Evolutionary conservation across 2,113 vertebrate species (phyloP).

Genomic region (Perccottus glenii): DNA sequence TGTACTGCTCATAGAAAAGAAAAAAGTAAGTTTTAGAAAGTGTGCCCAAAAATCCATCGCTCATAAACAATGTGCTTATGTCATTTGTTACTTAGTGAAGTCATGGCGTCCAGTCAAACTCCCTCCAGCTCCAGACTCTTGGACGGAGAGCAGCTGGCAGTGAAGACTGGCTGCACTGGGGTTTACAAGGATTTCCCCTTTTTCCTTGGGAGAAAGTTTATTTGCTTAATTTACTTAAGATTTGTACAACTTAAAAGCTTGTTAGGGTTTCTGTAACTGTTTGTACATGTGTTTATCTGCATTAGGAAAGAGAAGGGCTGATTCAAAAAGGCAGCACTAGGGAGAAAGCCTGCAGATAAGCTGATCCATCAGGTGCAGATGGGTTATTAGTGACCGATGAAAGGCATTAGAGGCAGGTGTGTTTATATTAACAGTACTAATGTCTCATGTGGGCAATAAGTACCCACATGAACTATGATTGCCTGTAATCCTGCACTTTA

Average conservation of each 20-base stretch:
- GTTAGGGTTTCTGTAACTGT: neutral
- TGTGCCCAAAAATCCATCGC: constrained; percentile 19
- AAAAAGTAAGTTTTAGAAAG: too few species aligned
- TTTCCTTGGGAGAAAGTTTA: neutral
- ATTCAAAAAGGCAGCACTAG: neutral
- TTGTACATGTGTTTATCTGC: neutral
- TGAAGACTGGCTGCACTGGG: neutral
- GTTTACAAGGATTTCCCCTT: neutral
- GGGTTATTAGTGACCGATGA: neutral
- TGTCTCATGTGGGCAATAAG: too few species aligned
- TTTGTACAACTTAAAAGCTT: constrained; percentile 1
- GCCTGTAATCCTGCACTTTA: too few species aligned
- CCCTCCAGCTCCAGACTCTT: constrained; percentile 1
- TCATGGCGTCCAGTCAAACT: constrained; percentile 9
- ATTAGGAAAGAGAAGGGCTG: neutral
- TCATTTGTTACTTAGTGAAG: constrained; percentile 30
- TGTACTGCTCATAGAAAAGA: too few species aligned
- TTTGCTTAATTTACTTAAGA: neutral
- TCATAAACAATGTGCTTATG: constrained; percentile 29
- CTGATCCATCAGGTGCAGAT: neutral
- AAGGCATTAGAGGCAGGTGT: neutral
- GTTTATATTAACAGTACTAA: too few species aligned
- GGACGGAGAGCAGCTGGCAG: neutral
- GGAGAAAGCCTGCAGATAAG: neutral
- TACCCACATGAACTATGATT: too few species aligned